phyloP scores from a whole-genome alignment of 2,113 vertebrate species.

The Rhynchomys soricoides region DNA sequence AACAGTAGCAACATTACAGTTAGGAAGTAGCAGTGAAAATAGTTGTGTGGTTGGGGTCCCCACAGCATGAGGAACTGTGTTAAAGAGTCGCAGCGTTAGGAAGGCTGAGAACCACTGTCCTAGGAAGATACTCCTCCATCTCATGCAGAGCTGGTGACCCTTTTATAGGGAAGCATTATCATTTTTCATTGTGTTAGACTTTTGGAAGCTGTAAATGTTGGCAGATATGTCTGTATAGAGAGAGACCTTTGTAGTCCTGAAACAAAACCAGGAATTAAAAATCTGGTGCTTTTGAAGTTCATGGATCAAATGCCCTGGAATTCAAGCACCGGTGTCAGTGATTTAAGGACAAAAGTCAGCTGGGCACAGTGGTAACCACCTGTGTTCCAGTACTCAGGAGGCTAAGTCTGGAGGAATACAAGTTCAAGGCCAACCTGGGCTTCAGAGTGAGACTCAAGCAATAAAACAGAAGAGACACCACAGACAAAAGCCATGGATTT shows the following conservation, averaged over 20 bases:
- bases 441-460: background rate
- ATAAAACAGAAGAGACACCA: background rate
- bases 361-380: background rate
- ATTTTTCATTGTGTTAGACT: background rate
- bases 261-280: constrained; percentile 42
- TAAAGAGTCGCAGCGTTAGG: background rate
- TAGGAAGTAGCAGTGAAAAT: background rate
- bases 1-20: background rate
- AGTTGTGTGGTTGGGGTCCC: background rate
- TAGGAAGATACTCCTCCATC: background rate
- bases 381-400: background rate
- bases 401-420: background rate
- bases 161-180: background rate
- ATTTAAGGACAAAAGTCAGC: constrained; percentile 32
- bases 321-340: background rate
- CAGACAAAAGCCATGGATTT: background rate
- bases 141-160: background rate
- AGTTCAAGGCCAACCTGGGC: background rate
- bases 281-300: constrained; percentile 30
- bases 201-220: background rate
- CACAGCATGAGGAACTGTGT: background rate
- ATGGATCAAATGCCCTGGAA: constrained; percentile 10
- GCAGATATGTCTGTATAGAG: background rate
- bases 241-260: background rate
- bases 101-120: background rate